A percentile compares a stretch with the other conserved stretches of the same genome.
phyloP scores from a whole-genome alignment of 1,140 invertebrate genomes.

The Caligus rogercresseyi region DNA sequence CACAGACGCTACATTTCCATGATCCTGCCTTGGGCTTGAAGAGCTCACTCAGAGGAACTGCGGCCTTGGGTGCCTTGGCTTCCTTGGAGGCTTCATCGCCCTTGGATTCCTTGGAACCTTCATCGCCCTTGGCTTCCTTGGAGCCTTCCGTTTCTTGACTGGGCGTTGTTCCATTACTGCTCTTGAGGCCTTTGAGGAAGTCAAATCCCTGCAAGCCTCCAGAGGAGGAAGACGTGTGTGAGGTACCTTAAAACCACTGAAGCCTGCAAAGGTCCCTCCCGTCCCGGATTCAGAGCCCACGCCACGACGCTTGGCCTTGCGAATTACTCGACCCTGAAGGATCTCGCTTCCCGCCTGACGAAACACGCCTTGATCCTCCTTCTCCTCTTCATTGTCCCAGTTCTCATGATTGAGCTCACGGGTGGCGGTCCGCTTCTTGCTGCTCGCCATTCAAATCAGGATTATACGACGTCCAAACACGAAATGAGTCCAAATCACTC shows the following conservation, averaged over 20 bases:
- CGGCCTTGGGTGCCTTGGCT: background rate
- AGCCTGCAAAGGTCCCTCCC: too few relatives aligned
- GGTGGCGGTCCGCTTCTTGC: slow-evolving; percentile 51
- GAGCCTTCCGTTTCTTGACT: background rate
- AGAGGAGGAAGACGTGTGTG: background rate
- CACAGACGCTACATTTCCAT: slow-evolving; percentile 66
- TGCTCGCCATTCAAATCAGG: background rate
- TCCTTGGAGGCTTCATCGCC: background rate
- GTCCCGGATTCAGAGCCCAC: background rate
- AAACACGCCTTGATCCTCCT: slow-evolving; percentile 48
- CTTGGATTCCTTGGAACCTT: background rate
- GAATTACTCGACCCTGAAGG: slow-evolving; percentile 53
- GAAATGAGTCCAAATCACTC: too few relatives aligned
- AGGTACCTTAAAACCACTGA: background rate
- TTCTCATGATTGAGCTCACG: slow-evolving; percentile 70
- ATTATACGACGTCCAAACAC: too few relatives aligned
- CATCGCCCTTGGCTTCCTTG: background rate
- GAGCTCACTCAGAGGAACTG: slow-evolving; percentile 30
- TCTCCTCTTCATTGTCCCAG: slow-evolving; percentile 65
- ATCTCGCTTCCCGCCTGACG: slow-evolving; percentile 44
- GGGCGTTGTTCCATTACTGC: background rate
- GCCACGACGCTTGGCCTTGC: slow-evolving; percentile 49
- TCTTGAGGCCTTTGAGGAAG: background rate
- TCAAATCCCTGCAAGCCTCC: background rate
- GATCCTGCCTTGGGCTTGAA: slow-evolving; percentile 50